These are phyloP conservation scores for Callyntrura sp. DNA, from an alignment of 2,888 invertebrate species.

Conservation along the genomic window DNA sequence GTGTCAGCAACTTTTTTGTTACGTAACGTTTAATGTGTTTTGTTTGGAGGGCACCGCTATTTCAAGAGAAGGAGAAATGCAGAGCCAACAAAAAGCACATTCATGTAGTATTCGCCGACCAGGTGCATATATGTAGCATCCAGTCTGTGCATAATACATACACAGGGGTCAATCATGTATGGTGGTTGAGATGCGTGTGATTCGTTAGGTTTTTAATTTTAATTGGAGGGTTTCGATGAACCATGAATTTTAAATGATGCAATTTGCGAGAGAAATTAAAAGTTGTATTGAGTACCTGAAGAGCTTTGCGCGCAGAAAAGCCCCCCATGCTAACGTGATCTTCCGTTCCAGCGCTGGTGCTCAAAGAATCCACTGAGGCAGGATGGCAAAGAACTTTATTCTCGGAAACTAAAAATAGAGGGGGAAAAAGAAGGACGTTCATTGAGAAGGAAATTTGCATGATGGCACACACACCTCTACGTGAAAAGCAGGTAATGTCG, in stretches of 20 bases:
- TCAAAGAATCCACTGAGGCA: slow-evolving; percentile 89
- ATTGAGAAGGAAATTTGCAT: neutral
- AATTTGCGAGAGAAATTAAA: slow-evolving; percentile 44
- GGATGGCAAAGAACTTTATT: slow-evolving; percentile 90
- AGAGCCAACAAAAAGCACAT: no score
- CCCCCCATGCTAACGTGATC: slow-evolving; percentile 91
- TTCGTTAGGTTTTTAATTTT: neutral
- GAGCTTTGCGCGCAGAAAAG: slow-evolving; percentile 88
- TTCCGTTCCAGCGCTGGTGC: slow-evolving; percentile 89
- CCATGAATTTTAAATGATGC: slow-evolving; percentile 36
- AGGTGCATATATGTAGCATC: neutral
- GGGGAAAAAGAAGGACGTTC: neutral
- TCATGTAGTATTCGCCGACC: no score
- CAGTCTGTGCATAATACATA: neutral
- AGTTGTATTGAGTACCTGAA: slow-evolving; percentile 85
- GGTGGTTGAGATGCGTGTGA: neutral
- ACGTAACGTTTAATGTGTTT: no score
- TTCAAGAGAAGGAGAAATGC: no score
- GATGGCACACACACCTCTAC: neutral
- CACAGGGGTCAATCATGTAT: neutral
- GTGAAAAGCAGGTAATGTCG: neutral
- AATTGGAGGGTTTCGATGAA: neutral
- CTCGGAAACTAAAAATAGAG: slow-evolving; percentile 87
- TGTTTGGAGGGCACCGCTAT: no score
- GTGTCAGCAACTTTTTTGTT: no score